phyloP scores from a whole-genome alignment of 2,888 invertebrate genomes.

The Tryphoninae sp. region DNA sequence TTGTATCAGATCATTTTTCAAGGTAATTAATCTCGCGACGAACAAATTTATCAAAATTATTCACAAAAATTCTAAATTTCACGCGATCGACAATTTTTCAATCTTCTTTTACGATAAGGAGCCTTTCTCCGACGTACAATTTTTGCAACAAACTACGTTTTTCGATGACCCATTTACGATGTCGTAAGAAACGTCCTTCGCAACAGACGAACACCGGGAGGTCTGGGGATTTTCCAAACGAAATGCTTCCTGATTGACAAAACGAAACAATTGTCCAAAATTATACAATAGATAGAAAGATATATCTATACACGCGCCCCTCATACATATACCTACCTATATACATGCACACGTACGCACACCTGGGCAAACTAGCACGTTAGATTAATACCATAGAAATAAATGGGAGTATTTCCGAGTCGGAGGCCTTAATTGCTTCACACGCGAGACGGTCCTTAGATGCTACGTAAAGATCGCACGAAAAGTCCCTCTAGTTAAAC shows the following conservation, averaged over 20 bases:
- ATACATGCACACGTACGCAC: neutral
- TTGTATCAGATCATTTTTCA: no score
- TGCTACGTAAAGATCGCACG: conserved; percentile 60
- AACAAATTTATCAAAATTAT: no score
- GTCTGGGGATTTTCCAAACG: neutral
- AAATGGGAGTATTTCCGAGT: conserved; percentile 61
- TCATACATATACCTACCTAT: neutral
- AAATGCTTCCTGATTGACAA: neutral
- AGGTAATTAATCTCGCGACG: no score
- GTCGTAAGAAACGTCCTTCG: no score
- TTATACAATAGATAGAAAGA: neutral
- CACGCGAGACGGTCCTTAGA: conserved; percentile 64
- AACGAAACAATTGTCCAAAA: neutral
- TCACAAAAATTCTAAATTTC: no score
- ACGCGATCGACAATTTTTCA: no score
- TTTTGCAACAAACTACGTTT: no score
- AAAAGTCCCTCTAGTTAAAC: conserved; percentile 63
- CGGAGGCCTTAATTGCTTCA: conserved; percentile 64
- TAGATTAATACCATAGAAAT: conserved; percentile 52
- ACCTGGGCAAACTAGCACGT: conserved; percentile 13
- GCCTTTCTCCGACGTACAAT: no score
- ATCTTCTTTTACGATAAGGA: no score
- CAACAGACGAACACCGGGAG: no score
- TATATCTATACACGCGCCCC: neutral
- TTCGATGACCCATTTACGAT: no score